Conservation (phyloP, 2,888 invertebrate genomes). For the Toxonevra muliebris region DNA sequence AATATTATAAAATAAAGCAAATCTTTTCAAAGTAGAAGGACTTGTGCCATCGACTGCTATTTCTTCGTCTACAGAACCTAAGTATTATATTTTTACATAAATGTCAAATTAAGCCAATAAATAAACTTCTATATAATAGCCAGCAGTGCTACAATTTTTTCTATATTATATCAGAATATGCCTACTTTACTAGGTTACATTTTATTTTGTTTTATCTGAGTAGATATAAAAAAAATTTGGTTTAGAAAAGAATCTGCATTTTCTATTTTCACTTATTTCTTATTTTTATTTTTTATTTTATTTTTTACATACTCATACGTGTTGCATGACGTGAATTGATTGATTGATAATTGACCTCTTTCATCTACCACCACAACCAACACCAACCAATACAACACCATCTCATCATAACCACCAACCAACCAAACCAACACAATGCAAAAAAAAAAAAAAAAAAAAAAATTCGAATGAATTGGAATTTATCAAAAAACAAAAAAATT, state of each 20-base stretch:
- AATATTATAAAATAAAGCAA: too few species aligned
- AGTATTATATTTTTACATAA: too few species aligned
- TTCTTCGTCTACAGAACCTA: background rate
- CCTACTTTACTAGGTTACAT: too few species aligned
- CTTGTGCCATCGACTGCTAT: too few species aligned
- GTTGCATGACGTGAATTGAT: constrained; percentile 60
- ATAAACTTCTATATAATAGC: too few species aligned
- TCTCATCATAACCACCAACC: constrained; percentile 25
- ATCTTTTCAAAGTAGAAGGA: too few species aligned
- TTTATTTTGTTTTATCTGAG: too few species aligned
- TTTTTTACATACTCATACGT: constrained; percentile 50
- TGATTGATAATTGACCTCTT: constrained; percentile 44
- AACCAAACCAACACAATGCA: constrained; percentile 29
- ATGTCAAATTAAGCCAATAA: too few species aligned
- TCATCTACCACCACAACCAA: constrained; percentile 25
- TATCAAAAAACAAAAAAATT: constrained; percentile 32
- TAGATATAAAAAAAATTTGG: too few species aligned
- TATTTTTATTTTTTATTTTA: constrained; percentile 41
- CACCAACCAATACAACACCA: constrained; percentile 34
- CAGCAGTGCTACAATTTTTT: too few species aligned
- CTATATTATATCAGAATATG: too few species aligned
- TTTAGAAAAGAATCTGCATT: constrained; percentile 21
- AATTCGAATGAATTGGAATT: constrained; percentile 29
- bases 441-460: constrained; percentile 13
- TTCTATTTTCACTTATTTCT: constrained; percentile 28